Base-by-base conservation (phyloP, 2,888 invertebrate genomes). In the Cataglyphis livida region DNA sequence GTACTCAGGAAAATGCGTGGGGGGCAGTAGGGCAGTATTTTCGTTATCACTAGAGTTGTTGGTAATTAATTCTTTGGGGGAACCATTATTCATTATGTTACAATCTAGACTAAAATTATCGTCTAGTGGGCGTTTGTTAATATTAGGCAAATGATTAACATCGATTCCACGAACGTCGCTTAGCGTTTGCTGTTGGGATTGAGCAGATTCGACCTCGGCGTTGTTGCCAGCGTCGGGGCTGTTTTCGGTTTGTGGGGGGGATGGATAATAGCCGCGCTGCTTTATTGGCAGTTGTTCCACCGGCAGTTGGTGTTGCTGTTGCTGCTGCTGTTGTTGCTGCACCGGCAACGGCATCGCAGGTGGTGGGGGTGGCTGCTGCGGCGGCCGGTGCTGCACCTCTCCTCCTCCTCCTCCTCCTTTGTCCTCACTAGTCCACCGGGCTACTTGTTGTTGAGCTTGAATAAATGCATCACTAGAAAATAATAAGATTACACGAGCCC, bases 391-490 rank as follows among this genome's bases (percentile, higher is more conserved):
- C 87, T 94, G 92, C 48, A 93, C 91, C 32, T 32, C 73, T 70
- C 41, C 73, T 74, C 74, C 74, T 65, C 73, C 70, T 91, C 92
- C 92, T 54, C 38, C 68, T 57, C 75, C 76, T 76, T 92, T 92
- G 95, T 97, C 97, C 96, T 98, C 97, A 97, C 98, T 98, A 96
- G 97, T 98, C 97, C 98, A 98, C 96, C 97, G 98, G 97, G 97
- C 98, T 97, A 97, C 97, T 96, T 97, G 98, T 97, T 97, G 98
- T 97, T 98, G 98, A 97, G 98, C 98, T 98, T 98, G 98, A 98
- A 98, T 97, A 98, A 98, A 98, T 97, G 98, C 98, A 98, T 98
- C 98, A 98, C 98, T 98, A 98, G 97, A 98, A 98, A 97, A 97
- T 97, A 97, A 97, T 96, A 97, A 97, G 91, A 93, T 93, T 93